These are phyloP conservation scores for Orientallactaga bullata DNA, from an alignment of 2,113 vertebrate genomes.

Conservation along the genomic window DNA sequence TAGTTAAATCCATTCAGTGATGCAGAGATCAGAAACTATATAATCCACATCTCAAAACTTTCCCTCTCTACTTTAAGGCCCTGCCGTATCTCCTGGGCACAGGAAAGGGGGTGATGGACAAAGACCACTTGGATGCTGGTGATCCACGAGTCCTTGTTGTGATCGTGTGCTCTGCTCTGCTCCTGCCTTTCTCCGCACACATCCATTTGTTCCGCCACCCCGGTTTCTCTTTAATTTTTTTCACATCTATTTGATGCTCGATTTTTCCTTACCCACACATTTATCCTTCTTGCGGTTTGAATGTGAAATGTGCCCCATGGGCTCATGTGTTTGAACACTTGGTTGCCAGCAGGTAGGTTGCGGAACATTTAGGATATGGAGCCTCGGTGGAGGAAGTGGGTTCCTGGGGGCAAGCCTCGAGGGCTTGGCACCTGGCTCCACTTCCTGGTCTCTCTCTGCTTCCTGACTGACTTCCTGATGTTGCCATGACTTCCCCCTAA, in stretches of 20 bases:
- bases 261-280: background rate
- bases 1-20: background rate
- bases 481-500: too few species aligned
- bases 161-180: too few species aligned
- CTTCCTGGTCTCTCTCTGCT: too few species aligned
- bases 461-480: too few species aligned
- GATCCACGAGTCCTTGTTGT: accelerated
- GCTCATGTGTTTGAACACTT: too few species aligned
- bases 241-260: background rate
- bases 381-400: too few species aligned
- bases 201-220: background rate
- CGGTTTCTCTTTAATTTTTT: background rate
- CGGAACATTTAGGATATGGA: too few species aligned
- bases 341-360: too few species aligned
- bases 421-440: too few species aligned
- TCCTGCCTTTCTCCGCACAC: background rate
- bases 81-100: background rate
- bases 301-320: too few species aligned
- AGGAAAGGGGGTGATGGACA: background rate
- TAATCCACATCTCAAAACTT: background rate
- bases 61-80: background rate
- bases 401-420: too few species aligned
- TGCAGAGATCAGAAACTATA: background rate
- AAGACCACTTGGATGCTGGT: background rate
- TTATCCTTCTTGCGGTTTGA: background rate